Percentiles rank a stretch among this genome's conserved stretches.
Evolutionary conservation across 2,113 vertebrate genomes (phyloP).

Genomic region (Sciurus niger): DNA sequence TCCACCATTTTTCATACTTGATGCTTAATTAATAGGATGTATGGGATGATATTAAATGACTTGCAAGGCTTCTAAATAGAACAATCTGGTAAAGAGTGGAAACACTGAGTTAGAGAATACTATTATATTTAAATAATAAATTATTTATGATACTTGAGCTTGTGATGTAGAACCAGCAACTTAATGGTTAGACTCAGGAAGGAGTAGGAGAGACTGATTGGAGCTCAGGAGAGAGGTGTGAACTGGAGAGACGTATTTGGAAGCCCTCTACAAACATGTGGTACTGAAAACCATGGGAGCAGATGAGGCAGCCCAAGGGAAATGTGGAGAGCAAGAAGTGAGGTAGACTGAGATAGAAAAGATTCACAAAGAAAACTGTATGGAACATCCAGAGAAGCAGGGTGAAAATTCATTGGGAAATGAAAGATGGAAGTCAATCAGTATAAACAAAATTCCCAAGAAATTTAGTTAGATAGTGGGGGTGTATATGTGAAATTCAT

Average conservation of each 20-base stretch:
- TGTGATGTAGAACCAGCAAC: not conserved
- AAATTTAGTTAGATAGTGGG: not conserved
- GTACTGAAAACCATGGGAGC: not conserved
- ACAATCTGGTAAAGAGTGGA: not conserved
- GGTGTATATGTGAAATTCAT: not conserved
- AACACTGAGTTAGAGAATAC: not conserved
- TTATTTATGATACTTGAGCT: not conserved
- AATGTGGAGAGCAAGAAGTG: not conserved
- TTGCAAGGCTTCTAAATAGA: not conserved
- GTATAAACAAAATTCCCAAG: not conserved
- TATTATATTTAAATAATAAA: not conserved
- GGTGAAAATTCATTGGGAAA: not conserved
- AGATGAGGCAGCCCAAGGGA: not conserved
- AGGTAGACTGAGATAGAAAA: not conserved
- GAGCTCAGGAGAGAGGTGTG: not conserved
- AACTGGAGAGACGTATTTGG: not conserved
- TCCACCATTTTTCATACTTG: not conserved
- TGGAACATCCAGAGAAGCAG: not conserved
- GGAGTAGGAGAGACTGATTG: not conserved
- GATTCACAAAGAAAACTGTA: not conserved
- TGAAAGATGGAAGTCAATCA: not conserved
- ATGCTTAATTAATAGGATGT: not conserved
- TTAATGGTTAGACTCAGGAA: not conserved
- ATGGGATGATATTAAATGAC: not conserved
- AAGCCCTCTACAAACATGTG: not conserved